A percentile compares a stretch with the other conserved stretches of the same genome.
Evolutionary conservation across 2,113 vertebrate genomes (phyloP).

Genomic region (Oryzias curvinotus): DNA sequence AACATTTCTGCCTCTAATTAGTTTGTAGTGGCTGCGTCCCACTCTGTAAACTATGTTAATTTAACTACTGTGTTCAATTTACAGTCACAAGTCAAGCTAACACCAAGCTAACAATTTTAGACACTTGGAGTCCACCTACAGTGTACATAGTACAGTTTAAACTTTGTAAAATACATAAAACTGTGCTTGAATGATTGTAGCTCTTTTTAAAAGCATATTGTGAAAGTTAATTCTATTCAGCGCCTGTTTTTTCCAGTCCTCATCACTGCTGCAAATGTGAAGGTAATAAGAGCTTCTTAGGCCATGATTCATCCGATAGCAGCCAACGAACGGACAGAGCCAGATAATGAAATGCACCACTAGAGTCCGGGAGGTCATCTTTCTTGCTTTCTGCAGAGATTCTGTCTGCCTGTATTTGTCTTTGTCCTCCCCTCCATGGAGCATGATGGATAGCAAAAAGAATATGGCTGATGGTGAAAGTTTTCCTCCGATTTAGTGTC

Average conservation of each 20-base stretch:
- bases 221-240: constrained; percentile 25
- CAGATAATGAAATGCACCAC: constrained; percentile 66
- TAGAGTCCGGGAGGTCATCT: constrained; percentile 58
- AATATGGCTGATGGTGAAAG: constrained; percentile 62
- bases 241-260: neutral
- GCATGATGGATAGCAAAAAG: constrained; percentile 69
- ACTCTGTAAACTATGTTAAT: too few relatives aligned
- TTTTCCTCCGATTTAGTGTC: constrained; percentile 42
- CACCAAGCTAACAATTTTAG: too few relatives aligned
- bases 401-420: constrained; percentile 62
- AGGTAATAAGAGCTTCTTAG: constrained; percentile 47
- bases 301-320: constrained; percentile 25
- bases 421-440: constrained; percentile 69
- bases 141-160: too few relatives aligned
- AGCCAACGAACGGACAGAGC: constrained; percentile 54
- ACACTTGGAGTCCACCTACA: too few relatives aligned
- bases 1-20: too few relatives aligned
- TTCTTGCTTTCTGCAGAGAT: constrained; percentile 59
- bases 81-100: too few relatives aligned
- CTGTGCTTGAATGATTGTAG: too few relatives aligned
- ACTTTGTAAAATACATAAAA: too few relatives aligned
- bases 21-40: too few relatives aligned
- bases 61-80: too few relatives aligned
- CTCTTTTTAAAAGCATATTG: constrained; percentile 11
- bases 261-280: constrained; percentile 2